Evolutionary conservation across 2,888 invertebrate species (phyloP).

Genomic region (Elegia similella): DNA sequence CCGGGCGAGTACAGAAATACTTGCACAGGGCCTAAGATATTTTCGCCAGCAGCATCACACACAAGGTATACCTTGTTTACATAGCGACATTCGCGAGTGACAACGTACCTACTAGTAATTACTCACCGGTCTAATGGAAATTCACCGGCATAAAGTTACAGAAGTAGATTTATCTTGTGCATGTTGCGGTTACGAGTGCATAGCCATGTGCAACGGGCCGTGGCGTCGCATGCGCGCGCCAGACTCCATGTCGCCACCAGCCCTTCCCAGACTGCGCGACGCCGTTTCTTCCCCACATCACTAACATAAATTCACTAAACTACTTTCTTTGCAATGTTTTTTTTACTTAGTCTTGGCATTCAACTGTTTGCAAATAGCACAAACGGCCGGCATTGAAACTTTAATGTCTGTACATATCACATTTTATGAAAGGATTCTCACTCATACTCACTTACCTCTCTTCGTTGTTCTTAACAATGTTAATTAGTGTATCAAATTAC

Average conservation of each 20-base stretch:
- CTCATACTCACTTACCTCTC: no score
- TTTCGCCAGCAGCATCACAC: slow-evolving; percentile 27
- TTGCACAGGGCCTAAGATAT: slow-evolving; percentile 38
- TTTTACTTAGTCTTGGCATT: neutral
- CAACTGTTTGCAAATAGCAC: neutral
- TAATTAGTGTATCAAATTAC: no score
- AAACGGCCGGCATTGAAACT: neutral
- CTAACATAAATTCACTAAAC: slow-evolving; percentile 7
- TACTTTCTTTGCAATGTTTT: slow-evolving; percentile 4
- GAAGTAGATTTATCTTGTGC: slow-evolving; percentile 10
- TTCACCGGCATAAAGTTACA: slow-evolving; percentile 27
- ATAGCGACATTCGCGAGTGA: neutral
- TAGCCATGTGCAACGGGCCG: slow-evolving; percentile 7
- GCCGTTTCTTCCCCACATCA: slow-evolving; percentile 20
- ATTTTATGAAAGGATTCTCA: no score
- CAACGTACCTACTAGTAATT: slow-evolving; percentile 3
- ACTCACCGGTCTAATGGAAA: slow-evolving; percentile 20
- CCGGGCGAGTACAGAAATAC: slow-evolving; percentile 45
- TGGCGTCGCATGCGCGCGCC: slow-evolving; percentile 19
- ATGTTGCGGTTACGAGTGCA: slow-evolving; percentile 3
- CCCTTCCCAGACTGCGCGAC: slow-evolving; percentile 27
- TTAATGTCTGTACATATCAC: neutral
- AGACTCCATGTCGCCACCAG: slow-evolving; percentile 33
- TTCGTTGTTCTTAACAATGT: no score
- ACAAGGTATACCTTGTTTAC: neutral